phyloP scores from a whole-genome alignment of 2,888 invertebrate genomes.

The Stenichneumon culpator region DNA sequence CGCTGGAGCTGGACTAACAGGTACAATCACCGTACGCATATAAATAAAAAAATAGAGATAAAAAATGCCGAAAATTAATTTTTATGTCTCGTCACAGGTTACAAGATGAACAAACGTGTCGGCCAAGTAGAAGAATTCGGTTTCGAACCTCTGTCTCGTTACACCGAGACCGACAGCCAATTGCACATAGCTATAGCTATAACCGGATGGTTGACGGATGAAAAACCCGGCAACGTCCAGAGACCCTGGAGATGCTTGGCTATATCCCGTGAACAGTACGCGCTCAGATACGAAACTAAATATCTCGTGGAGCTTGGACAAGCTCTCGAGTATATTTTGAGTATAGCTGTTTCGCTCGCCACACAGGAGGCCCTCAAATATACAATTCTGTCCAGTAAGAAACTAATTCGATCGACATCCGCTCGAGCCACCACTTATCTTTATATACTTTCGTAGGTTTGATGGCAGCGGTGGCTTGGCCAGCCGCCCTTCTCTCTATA shows the following conservation, averaged over 20 bases:
- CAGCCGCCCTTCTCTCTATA: slow-evolving; percentile 87
- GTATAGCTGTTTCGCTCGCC: slow-evolving; percentile 87
- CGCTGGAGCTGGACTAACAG: slow-evolving; percentile 89
- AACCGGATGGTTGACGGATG: slow-evolving; percentile 89
- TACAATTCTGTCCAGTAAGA: slow-evolving; percentile 87
- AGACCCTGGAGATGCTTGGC: slow-evolving; percentile 87
- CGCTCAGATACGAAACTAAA: slow-evolving; percentile 88
- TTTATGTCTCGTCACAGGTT: slow-evolving; percentile 83
- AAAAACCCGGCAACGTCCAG: slow-evolving; percentile 83
- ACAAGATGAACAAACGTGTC: slow-evolving; percentile 89
- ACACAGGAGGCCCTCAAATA: slow-evolving; percentile 89
- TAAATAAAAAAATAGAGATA: background rate
- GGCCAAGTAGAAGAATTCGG: slow-evolving; percentile 90
- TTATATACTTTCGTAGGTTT: slow-evolving; percentile 84
- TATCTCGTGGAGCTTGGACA: slow-evolving; percentile 87
- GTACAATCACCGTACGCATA: slow-evolving; percentile 73
- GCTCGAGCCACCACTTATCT: background rate
- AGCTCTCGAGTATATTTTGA: slow-evolving; percentile 88
- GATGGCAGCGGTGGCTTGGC: slow-evolving; percentile 89
- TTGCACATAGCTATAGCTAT: slow-evolving; percentile 88
- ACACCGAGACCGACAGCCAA: slow-evolving; percentile 81
- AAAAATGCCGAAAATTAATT: background rate
- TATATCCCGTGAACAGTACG: slow-evolving; percentile 88
- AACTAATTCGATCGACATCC: background rate
- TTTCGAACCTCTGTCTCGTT: slow-evolving; percentile 86